Evolutionary conservation across 2,888 invertebrate genomes (phyloP).

Genomic region (Clunio marinus): DNA sequence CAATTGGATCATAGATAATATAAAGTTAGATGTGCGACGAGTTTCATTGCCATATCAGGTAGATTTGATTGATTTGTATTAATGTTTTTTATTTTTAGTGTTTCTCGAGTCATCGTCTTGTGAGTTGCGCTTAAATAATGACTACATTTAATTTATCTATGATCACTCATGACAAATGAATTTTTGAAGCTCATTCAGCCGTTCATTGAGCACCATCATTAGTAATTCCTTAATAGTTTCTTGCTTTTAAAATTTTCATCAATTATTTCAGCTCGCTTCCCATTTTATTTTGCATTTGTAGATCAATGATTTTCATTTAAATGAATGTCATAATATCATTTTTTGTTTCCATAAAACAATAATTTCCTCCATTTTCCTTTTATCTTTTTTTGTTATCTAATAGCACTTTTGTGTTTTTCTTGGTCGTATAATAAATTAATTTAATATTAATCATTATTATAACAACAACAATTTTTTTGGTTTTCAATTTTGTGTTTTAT

Average conservation of each 20-base stretch:
- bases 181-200: not conserved
- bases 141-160: not conserved
- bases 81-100: no score
- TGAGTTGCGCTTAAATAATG: not conserved
- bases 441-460: constrained; percentile 33
- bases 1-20: not conserved
- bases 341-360: not conserved
- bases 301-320: constrained; percentile 11
- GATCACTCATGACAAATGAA: constrained; percentile 6
- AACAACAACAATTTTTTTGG: constrained; percentile 39
- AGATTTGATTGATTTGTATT: no score
- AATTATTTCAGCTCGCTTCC: not conserved
- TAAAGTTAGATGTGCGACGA: not conserved
- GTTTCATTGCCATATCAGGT: no score
- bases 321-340: constrained; percentile 6
- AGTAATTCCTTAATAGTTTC: constrained; percentile 36
- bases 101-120: not conserved
- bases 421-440: constrained; percentile 39
- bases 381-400: constrained; percentile 33
- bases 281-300: not conserved
- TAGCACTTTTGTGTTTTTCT: constrained; percentile 39
- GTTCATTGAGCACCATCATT: constrained; percentile 36
- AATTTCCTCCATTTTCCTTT: constrained; percentile 20
- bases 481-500: constrained; percentile 28
- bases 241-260: not conserved